These are phyloP conservation scores for Bradysia coprophila DNA, from an alignment of 1,140 invertebrate genomes.

Conservation along the genomic window DNA sequence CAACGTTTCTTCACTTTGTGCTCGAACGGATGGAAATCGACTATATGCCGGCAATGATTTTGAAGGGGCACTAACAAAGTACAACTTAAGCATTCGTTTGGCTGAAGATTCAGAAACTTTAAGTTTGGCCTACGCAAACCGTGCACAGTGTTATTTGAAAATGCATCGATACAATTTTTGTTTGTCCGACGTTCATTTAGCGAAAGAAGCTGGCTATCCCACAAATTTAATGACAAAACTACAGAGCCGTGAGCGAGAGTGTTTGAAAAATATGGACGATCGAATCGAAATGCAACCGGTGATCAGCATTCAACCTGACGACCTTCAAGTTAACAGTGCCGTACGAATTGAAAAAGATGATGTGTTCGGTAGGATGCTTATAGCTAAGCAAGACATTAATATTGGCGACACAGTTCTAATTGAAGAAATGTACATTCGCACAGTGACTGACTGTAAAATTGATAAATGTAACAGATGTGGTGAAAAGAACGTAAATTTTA, in stretches of 20 bases:
- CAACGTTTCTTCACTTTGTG: too few relatives aligned
- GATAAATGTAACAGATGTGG: neutral
- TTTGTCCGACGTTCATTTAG: neutral
- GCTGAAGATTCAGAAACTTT: too few relatives aligned
- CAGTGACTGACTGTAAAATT: neutral
- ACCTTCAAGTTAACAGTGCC: neutral
- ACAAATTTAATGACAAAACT: neutral
- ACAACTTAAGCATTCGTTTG: too few relatives aligned
- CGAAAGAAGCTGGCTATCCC: neutral
- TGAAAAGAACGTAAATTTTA: neutral
- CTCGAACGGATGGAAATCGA: too few relatives aligned
- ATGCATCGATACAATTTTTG: neutral
- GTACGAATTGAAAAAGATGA: neutral
- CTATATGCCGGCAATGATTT: too few relatives aligned
- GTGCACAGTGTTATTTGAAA: neutral
- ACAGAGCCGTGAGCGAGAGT: neutral
- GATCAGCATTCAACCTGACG: neutral
- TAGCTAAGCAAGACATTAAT: neutral
- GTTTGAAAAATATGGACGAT: conserved; percentile 7
- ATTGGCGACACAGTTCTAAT: neutral
- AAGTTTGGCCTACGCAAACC: neutral
- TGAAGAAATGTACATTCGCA: neutral
- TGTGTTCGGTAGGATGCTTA: neutral
- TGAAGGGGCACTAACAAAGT: too few relatives aligned
- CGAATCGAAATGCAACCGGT: neutral